Conservation (phyloP, 2,113 vertebrate genomes). For the Seriola quinqueradiata region DNA sequence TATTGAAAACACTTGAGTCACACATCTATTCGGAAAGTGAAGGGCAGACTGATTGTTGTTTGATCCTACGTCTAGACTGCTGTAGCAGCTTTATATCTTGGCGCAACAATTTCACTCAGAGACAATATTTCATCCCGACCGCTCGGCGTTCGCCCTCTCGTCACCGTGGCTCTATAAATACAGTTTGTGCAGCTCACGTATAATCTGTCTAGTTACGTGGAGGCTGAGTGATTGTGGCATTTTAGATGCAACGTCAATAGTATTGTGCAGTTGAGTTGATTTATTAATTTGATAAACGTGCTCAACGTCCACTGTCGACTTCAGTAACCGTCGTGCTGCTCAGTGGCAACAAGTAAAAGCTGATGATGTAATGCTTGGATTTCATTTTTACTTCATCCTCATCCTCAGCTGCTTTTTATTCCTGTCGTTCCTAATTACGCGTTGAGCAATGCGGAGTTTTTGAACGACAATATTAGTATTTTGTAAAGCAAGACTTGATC, state of each 20-base stretch:
- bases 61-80: not conserved
- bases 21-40: conserved; percentile 2
- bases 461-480: conserved; percentile 22
- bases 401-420: not conserved
- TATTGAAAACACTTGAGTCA: not conserved
- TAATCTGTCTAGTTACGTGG: not conserved
- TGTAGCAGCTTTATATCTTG: conserved; percentile 17
- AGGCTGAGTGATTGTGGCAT: conserved; percentile 2
- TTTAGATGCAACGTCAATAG: not conserved
- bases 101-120: conserved; percentile 23
- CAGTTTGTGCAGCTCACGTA: conserved; percentile 2
- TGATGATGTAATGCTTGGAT: not conserved
- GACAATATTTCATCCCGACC: conserved; percentile 6
- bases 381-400: not conserved
- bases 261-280: not conserved
- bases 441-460: not conserved
- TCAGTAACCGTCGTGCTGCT: not conserved
- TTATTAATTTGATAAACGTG: conserved; percentile 12
- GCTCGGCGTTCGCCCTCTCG: not conserved
- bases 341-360: not conserved
- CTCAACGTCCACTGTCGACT: not conserved
- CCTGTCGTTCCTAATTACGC: not conserved
- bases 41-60: conserved; percentile 9
- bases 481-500: not conserved
- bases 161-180: conserved; percentile 14